These are phyloP conservation scores for Ammodytes marinus DNA, from an alignment of 2,113 vertebrate species.

Conservation along the genomic window DNA sequence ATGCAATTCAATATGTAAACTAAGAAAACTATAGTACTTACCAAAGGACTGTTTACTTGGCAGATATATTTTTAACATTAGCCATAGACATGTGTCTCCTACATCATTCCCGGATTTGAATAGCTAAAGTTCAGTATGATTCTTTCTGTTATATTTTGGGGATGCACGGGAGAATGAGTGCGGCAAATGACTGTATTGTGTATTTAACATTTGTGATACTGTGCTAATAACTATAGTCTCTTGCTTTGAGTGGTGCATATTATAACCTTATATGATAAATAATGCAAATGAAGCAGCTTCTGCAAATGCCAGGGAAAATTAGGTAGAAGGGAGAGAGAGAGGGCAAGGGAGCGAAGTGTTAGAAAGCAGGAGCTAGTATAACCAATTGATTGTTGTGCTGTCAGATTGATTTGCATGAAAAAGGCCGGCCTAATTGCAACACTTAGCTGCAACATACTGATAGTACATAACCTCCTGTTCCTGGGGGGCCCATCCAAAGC, in stretches of 20 bases:
- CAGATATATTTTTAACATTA: conserved; percentile 39
- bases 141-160: conserved; percentile 46
- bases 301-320: conserved; percentile 83
- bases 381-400: conserved; percentile 86
- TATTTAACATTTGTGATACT: conserved; percentile 79
- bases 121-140: conserved; percentile 56
- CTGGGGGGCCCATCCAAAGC: conserved; percentile 44
- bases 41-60: conserved; percentile 32
- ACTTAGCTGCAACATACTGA: conserved; percentile 84
- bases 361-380: conserved; percentile 77
- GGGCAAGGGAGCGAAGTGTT: conserved; percentile 58
- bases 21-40: conserved; percentile 17
- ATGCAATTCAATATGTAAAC: conserved; percentile 6
- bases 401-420: conserved; percentile 88
- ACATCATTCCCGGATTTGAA: conserved; percentile 48
- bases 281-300: conserved; percentile 84
- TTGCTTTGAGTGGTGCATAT: conserved; percentile 68
- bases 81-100: conserved; percentile 22
- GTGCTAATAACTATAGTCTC: conserved; percentile 74
- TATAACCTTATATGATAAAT: conserved; percentile 85
- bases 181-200: conserved; percentile 74
- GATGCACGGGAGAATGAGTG: conserved; percentile 57
- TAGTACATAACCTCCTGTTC: conserved; percentile 79
- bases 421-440: conserved; percentile 85
- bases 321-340: conserved; percentile 60